Evolutionary conservation across 2,888 invertebrate genomes (phyloP).

Genomic region (Andrena chrysosceles): DNA sequence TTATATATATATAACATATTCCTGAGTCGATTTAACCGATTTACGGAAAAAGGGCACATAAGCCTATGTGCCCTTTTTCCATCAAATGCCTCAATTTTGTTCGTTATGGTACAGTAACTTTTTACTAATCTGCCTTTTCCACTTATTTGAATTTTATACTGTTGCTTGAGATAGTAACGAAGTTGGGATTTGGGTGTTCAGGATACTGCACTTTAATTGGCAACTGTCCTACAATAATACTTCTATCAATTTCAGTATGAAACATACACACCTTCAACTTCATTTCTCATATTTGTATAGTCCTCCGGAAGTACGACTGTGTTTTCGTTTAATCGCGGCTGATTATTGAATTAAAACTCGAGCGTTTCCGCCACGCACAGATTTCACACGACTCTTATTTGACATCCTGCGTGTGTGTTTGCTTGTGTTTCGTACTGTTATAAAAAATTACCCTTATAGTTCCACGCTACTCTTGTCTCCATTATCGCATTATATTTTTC

Average conservation of each 20-base stretch:
- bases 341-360: constrained; percentile 35
- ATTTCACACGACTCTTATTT: constrained; percentile 46
- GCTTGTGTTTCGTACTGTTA: constrained; percentile 19
- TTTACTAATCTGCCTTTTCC: too few relatives aligned
- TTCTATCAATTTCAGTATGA: background rate
- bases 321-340: background rate
- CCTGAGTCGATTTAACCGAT: too few relatives aligned
- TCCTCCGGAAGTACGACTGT: constrained; percentile 19
- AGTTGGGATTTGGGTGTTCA: too few relatives aligned
- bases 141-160: too few relatives aligned
- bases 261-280: background rate
- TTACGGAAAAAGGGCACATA: too few relatives aligned
- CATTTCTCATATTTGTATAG: background rate
- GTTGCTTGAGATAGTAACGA: too few relatives aligned
- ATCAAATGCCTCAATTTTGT: too few relatives aligned
- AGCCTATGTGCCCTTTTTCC: too few relatives aligned
- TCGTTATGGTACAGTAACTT: too few relatives aligned
- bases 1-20: too few relatives aligned
- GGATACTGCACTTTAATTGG: too few relatives aligned
- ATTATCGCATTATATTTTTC: constrained; percentile 12
- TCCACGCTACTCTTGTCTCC: constrained; percentile 12
- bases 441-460: constrained; percentile 17
- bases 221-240: background rate
- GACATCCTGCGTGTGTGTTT: constrained; percentile 11
- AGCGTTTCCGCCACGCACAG: background rate